A percentile compares a stretch with the other conserved stretches of the same genome.
Evolutionary conservation across 2,113 vertebrate species (phyloP).

Genomic region (Saiga tatarica): DNA sequence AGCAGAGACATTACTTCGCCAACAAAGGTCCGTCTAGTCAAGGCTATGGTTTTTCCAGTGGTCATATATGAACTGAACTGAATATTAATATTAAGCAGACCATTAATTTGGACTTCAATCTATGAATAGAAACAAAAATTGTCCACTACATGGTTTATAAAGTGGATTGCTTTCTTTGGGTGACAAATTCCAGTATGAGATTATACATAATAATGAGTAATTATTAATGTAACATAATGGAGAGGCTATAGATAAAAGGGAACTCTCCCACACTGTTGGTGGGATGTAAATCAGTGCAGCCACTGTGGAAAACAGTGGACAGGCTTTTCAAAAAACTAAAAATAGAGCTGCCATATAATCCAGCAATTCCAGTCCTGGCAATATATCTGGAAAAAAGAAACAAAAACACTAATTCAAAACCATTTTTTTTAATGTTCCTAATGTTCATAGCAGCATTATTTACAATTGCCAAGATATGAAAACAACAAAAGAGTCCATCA

Average conservation of each 20-base stretch:
- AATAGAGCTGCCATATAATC: neutral
- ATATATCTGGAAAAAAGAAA: neutral
- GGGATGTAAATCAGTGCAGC: neutral
- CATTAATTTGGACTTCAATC: neutral
- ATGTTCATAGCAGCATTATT: neutral
- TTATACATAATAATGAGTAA: neutral
- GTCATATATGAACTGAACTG: neutral
- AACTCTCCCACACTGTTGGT: neutral
- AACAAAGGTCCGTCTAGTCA: too few species aligned
- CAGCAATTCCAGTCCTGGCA: neutral
- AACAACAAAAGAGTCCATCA: neutral
- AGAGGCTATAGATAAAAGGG: neutral
- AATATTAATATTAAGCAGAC: neutral
- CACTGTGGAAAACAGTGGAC: neutral
- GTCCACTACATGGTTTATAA: neutral
- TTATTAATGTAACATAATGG: neutral
- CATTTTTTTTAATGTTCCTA: neutral
- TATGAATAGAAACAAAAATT: neutral
- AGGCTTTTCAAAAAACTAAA: neutral
- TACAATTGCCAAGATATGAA: neutral
- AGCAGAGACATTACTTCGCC: too few species aligned
- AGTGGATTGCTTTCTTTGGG: neutral
- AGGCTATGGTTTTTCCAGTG: too few species aligned
- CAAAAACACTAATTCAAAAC: neutral
- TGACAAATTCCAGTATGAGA: neutral